Conservation (phyloP, 1,140 invertebrate genomes). For the Delia radicum region DNA sequence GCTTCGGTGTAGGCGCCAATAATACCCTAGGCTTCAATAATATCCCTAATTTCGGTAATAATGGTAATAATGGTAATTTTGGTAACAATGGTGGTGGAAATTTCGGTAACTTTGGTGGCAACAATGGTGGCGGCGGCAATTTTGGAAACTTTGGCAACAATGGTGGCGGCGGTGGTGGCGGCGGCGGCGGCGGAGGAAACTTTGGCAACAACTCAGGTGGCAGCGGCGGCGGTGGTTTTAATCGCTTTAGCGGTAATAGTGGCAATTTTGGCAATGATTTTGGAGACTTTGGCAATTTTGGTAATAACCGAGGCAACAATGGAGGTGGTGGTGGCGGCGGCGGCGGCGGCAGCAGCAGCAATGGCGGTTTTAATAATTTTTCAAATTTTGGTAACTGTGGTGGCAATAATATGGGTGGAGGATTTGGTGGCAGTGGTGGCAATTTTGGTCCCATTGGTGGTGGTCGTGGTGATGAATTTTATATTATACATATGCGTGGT, state of each 20-base stretch:
- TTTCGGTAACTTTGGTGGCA: not conserved
- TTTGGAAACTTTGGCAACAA: constrained; percentile 11
- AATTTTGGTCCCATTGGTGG: constrained; percentile 43
- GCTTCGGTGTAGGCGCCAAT: constrained; percentile 46
- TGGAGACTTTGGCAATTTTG: constrained; percentile 43
- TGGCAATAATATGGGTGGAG: constrained; percentile 39
- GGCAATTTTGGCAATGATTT: constrained; percentile 46
- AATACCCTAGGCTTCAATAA: constrained; percentile 52
- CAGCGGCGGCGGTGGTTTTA: constrained; percentile 38
- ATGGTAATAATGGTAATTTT: constrained; percentile 51
- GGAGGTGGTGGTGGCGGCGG: constrained; percentile 22
- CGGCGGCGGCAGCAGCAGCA: constrained; percentile 1
- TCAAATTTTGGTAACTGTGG: constrained; percentile 24
- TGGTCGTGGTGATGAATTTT: constrained; percentile 40
- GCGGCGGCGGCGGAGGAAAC: constrained; percentile 9
- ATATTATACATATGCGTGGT: constrained; percentile 51
- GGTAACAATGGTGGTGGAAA: not conserved
- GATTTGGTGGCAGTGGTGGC: constrained; percentile 35
- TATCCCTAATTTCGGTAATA: constrained; percentile 46
- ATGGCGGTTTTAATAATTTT: constrained; percentile 32
- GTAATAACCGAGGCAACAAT: constrained; percentile 39
- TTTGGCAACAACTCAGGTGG: constrained; percentile 28
- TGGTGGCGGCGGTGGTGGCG: constrained; percentile 9
- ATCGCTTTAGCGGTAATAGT: constrained; percentile 33
- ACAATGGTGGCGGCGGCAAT: not conserved